Conservation (phyloP, 2,888 invertebrate species). For the Idaea aversata region DNA sequence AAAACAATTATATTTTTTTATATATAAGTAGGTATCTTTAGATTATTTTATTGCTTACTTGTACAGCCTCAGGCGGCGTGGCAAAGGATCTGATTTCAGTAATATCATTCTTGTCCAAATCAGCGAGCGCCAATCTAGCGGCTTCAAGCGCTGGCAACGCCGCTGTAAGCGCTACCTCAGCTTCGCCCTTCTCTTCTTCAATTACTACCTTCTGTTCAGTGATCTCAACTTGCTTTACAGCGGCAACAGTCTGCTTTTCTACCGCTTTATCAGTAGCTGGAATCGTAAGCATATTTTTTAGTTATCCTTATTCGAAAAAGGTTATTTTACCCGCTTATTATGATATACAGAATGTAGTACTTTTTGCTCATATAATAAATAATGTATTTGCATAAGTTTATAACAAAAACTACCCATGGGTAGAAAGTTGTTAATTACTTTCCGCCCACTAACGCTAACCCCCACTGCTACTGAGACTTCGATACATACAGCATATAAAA, state of each 20-base stretch:
- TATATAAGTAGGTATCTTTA: too few species aligned
- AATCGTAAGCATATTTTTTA: background rate
- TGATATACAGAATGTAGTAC: too few species aligned
- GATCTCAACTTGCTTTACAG: conserved; percentile 89
- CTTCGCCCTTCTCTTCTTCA: conserved; percentile 89
- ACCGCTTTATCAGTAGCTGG: conserved; percentile 85
- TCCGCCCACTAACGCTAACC: too few species aligned
- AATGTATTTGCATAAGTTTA: too few species aligned
- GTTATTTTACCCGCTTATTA: background rate
- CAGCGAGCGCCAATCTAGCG: conserved; percentile 88
- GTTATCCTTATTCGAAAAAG: background rate
- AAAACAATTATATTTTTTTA: too few species aligned
- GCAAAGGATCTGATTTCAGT: conserved; percentile 96
- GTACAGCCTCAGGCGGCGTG: conserved; percentile 94
- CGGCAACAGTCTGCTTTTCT: conserved; percentile 89
- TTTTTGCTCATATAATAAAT: too few species aligned
- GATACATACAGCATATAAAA: too few species aligned
- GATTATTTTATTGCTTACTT: conserved; percentile 55
- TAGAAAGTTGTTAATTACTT: too few species aligned
- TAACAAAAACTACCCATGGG: too few species aligned
- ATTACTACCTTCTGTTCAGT: conserved; percentile 90
- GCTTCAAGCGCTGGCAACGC: conserved; percentile 92
- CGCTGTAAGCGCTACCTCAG: conserved; percentile 88
- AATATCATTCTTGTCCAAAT: conserved; percentile 93
- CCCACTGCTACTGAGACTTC: too few species aligned